phyloP scores from a whole-genome alignment of 1,140 invertebrate genomes.

The Caenorhabditis briggsae region DNA sequence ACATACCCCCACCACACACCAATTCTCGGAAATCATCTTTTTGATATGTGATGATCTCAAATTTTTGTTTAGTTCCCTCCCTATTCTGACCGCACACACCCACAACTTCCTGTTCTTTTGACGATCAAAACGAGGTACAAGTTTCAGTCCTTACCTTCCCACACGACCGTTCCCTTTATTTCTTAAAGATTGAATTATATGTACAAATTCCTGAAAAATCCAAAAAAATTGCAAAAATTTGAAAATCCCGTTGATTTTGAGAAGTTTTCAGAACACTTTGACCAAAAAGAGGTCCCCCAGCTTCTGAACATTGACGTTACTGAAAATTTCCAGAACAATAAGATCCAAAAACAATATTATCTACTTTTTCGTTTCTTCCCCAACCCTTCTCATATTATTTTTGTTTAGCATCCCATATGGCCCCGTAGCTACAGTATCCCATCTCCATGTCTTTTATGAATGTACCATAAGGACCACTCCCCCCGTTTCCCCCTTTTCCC shows the following conservation, averaged over 20 bases:
- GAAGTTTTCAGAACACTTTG: not conserved
- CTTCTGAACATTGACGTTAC: not conserved
- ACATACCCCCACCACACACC: not conserved
- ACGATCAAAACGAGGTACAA: constrained; percentile 46
- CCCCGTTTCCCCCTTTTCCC: not conserved
- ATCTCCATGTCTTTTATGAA: constrained; percentile 18
- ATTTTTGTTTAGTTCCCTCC: not conserved
- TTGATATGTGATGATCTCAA: constrained; percentile 28
- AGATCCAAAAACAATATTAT: constrained; percentile 10
- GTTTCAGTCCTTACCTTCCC: not conserved
- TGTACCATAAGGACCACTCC: constrained; percentile 39
- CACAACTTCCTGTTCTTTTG: constrained; percentile 5
- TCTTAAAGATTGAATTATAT: not conserved
- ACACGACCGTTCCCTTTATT: not conserved
- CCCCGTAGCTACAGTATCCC: constrained; percentile 1
- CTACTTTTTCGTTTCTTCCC: not conserved
- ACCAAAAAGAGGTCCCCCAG: not conserved
- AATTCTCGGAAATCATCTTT: constrained; percentile 27
- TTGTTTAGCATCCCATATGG: not conserved
- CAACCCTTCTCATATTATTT: not conserved
- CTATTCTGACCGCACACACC: not conserved
- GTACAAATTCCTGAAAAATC: constrained; percentile 35
- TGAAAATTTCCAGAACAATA: constrained; percentile 5
- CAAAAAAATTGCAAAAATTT: constrained; percentile 52
- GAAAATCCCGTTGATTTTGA: constrained; percentile 30